A percentile compares a stretch with the other conserved stretches of the same genome.
Conservation (phyloP, 2,797 vertebrate species). For the Octomys mimax region DNA sequence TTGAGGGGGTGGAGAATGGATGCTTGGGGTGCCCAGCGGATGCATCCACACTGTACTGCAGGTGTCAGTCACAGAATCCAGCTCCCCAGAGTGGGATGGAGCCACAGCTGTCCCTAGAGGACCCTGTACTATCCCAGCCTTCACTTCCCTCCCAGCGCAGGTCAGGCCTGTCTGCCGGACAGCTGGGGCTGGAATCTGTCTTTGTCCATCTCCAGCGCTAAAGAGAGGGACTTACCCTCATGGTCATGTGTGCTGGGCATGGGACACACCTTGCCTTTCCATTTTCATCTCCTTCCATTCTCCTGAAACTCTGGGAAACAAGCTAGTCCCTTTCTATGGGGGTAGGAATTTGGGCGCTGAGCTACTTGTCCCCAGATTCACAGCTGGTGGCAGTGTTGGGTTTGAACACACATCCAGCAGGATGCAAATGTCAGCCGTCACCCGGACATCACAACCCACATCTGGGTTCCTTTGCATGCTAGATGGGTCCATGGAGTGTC, state of each 20-base stretch:
- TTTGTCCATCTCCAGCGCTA: not conserved
- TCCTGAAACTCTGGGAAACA: not conserved
- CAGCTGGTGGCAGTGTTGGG: not conserved
- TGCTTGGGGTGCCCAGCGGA: too few species aligned
- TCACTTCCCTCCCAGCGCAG: not conserved
- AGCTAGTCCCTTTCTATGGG: not conserved
- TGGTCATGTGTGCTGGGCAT: accelerated
- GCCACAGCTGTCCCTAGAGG: not conserved
- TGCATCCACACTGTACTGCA: not conserved
- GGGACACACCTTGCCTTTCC: not conserved
- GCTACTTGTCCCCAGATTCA: not conserved
- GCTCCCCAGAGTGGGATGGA: not conserved
- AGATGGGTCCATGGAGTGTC: not conserved
- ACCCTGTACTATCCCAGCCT: not conserved
- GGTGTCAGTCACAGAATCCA: not conserved
- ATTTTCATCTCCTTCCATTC: not conserved
- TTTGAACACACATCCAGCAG: not conserved
- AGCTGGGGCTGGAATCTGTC: not conserved
- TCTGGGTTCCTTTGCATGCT: not conserved
- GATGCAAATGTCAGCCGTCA: not conserved
- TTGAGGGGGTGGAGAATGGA: not conserved
- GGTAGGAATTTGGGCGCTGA: not conserved
- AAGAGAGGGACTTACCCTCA: not conserved
- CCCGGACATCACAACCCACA: not conserved
- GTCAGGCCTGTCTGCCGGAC: not conserved